Evolutionary conservation across 2,797 vertebrate species (phyloP).

Genomic region (Sebastes taczanowskii): DNA sequence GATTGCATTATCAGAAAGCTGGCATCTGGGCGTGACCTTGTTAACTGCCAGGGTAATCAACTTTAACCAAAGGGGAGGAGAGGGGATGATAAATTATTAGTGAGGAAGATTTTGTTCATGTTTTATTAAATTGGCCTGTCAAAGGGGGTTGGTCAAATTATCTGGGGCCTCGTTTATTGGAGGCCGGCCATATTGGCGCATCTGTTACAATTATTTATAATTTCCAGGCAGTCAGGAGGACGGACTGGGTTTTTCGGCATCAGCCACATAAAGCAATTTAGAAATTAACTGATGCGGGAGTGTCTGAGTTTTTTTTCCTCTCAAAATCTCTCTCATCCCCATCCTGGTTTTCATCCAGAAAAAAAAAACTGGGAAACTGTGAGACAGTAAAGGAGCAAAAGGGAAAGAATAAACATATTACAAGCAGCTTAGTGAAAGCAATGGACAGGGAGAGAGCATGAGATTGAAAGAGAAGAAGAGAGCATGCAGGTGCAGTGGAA

Average conservation of each 20-base stretch:
- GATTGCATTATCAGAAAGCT: constrained; percentile 99
- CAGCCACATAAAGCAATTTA: constrained; percentile 99
- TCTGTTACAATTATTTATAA: constrained; percentile 99
- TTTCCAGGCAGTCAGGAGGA: constrained; percentile 92
- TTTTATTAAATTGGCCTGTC: constrained; percentile 99
- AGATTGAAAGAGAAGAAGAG: constrained; percentile 41
- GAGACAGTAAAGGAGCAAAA: constrained; percentile 6
- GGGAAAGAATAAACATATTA: constrained; percentile 28
- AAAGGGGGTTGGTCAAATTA: constrained; percentile 99
- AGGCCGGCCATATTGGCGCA: constrained; percentile 99
- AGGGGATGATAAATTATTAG: constrained; percentile 99
- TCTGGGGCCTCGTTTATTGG: constrained; percentile 99
- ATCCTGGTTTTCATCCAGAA: constrained; percentile 90
- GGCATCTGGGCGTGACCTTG: constrained; percentile 99
- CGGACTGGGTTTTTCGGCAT: constrained; percentile 92
- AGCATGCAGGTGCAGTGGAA: constrained; percentile 50
- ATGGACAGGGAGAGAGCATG: constrained; percentile 8
- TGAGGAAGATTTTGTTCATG: constrained; percentile 99
- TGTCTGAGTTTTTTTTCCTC: constrained; percentile 84
- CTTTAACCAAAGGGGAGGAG: constrained; percentile 99
- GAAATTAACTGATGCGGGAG: constrained; percentile 98
- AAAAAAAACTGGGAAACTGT: constrained; percentile 50
- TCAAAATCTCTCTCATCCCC: constrained; percentile 34
- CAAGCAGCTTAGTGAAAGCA: constrained; percentile 28
- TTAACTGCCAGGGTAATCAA: constrained; percentile 99